phyloP scores from a whole-genome alignment of 2,888 invertebrate species.

The Protonemura montana region DNA sequence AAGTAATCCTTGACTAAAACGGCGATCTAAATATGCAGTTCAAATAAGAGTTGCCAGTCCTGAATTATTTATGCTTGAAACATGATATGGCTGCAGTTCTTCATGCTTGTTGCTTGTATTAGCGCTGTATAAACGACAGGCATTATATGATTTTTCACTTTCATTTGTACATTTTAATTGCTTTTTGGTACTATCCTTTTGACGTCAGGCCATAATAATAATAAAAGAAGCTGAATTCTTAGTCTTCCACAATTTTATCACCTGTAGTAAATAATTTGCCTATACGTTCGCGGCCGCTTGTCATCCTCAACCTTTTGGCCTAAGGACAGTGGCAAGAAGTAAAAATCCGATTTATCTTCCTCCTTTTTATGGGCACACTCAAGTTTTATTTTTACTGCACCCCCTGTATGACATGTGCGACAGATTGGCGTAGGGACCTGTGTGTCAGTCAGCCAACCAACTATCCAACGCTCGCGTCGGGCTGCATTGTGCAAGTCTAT shows the following conservation, averaged over 20 bases:
- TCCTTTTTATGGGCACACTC: constrained; percentile 33
- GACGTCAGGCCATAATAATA: constrained; percentile 12
- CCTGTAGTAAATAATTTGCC: background rate
- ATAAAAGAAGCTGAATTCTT: constrained; percentile 12
- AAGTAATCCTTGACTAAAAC: background rate
- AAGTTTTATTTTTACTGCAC: constrained; percentile 22
- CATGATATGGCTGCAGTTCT: background rate
- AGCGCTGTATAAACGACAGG: background rate
- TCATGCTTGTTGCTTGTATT: background rate
- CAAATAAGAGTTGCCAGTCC: background rate
- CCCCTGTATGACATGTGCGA: constrained; percentile 12
- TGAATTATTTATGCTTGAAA: background rate
- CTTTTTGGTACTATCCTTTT: constrained; percentile 1
- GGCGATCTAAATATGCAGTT: background rate
- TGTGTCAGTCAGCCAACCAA: background rate
- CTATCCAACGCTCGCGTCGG: background rate
- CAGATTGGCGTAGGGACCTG: background rate
- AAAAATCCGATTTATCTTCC: constrained; percentile 29
- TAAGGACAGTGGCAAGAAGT: constrained; percentile 33
- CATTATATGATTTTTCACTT: constrained; percentile 4
- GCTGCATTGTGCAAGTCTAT: background rate
- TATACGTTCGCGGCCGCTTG: background rate
- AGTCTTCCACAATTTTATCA: constrained; percentile 12
- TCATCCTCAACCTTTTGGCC: constrained; percentile 15
- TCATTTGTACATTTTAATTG: constrained; percentile 12